Evolutionary conservation across 2,113 vertebrate genomes (phyloP).

Genomic region (Seriola rivoliana): DNA sequence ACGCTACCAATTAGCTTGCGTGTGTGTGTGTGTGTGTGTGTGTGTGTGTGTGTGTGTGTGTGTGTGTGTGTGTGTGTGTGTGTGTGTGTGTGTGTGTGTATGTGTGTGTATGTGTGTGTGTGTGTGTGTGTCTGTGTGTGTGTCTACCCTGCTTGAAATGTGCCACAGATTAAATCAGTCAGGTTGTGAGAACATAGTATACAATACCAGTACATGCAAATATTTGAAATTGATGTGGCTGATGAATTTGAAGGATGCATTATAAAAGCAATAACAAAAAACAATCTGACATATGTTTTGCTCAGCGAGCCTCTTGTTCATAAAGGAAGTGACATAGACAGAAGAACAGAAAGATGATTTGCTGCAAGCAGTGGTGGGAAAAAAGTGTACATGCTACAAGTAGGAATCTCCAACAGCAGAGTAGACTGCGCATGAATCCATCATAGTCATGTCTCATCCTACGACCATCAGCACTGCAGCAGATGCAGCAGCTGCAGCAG

Average conservation of each 20-base stretch:
- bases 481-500: constrained; percentile 6
- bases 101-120: constrained; percentile 13
- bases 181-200: constrained; percentile 21
- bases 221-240: neutral
- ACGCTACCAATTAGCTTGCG: constrained; percentile 53
- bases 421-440: constrained; percentile 20
- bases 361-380: neutral
- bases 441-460: constrained; percentile 27
- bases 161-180: constrained; percentile 49
- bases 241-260: constrained; percentile 25
- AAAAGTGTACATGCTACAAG: constrained; percentile 1
- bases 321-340: neutral
- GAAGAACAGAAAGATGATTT: neutral
- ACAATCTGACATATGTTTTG: neutral
- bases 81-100: constrained; percentile 21
- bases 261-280: constrained; percentile 21
- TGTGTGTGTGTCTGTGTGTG: constrained; percentile 11
- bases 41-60: constrained; percentile 15
- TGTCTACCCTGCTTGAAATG: constrained; percentile 43
- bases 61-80: constrained; percentile 10
- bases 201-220: neutral
- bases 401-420: constrained; percentile 26
- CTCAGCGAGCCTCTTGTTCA: neutral
- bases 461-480: constrained; percentile 30
- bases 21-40: constrained; percentile 17